Evolutionary conservation across 2,888 invertebrate genomes (phyloP).

Genomic region (Mechanitis messenoides): DNA sequence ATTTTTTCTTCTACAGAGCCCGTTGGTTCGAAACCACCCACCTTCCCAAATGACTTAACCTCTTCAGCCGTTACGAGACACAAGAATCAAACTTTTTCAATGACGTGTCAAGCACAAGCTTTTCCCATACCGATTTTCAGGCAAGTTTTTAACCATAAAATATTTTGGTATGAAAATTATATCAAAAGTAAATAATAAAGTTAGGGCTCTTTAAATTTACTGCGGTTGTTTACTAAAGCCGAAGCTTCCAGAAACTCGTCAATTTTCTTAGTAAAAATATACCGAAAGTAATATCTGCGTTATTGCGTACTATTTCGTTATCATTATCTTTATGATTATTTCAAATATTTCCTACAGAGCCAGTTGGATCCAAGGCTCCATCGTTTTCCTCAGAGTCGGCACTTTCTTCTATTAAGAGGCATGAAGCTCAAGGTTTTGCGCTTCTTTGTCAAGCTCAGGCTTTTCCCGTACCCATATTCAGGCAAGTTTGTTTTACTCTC

Average conservation of each 20-base stretch:
- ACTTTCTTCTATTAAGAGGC: conserved; percentile 77
- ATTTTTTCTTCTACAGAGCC: conserved; percentile 72
- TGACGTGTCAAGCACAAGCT: conserved; percentile 83
- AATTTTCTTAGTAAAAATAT: no score
- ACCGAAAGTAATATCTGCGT: no score
- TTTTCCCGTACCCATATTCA: conserved; percentile 82
- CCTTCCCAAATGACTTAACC: conserved; percentile 77
- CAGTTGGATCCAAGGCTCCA: conserved; percentile 81
- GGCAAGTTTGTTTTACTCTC: conserved; percentile 69
- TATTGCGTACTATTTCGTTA: background rate
- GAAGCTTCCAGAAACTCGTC: no score
- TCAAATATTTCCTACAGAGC: conserved; percentile 71
- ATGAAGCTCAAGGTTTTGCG: conserved; percentile 75
- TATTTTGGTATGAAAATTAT: background rate
- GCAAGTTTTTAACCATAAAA: conserved; percentile 62
- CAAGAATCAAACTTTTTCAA: conserved; percentile 75
- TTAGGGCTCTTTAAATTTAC: background rate
- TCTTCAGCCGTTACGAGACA: conserved; percentile 77
- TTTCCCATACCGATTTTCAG: conserved; percentile 83
- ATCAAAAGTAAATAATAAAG: background rate
- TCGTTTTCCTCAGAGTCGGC: conserved; percentile 81
- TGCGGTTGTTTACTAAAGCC: no score
- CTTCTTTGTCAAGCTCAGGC: conserved; percentile 84
- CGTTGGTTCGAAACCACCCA: conserved; percentile 78
- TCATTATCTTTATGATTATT: conserved; percentile 9